Conservation (phyloP, 2,888 invertebrate genomes). For the Catocala sponsa region DNA sequence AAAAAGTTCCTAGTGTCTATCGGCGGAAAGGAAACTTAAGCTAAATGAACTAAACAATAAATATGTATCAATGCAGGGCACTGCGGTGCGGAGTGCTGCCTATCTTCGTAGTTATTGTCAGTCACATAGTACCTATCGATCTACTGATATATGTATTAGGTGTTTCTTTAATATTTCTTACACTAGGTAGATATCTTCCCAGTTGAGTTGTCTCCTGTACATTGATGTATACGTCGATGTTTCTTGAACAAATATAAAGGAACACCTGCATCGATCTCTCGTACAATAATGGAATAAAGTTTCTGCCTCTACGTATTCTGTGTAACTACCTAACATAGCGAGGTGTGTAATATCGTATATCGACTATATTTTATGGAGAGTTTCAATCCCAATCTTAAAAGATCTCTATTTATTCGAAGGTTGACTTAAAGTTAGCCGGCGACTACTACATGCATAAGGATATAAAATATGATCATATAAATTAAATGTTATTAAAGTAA, state of each 20-base stretch:
- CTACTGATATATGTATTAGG: slow-evolving; percentile 15
- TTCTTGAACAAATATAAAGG: slow-evolving; percentile 13
- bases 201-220: slow-evolving; percentile 20
- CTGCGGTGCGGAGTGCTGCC: not conserved
- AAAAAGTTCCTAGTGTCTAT: too few species aligned
- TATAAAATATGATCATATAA: slow-evolving; percentile 28
- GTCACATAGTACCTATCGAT: slow-evolving; percentile 29
- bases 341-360: slow-evolving; percentile 25
- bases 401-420: slow-evolving; percentile 37
- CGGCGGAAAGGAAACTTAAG: too few species aligned
- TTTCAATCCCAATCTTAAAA: slow-evolving; percentile 34
- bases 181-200: slow-evolving; percentile 19
- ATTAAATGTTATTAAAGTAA: slow-evolving; percentile 33
- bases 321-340: slow-evolving; percentile 22
- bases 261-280: slow-evolving; percentile 35
- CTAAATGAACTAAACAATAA: too few species aligned
- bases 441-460: slow-evolving; percentile 43
- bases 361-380: slow-evolving; percentile 35
- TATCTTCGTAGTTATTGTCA: slow-evolving; percentile 40
- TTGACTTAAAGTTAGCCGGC: slow-evolving; percentile 49
- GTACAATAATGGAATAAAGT: slow-evolving; percentile 40
- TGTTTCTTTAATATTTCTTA: slow-evolving; percentile 34
- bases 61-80: too few species aligned
- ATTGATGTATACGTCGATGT: slow-evolving; percentile 18
- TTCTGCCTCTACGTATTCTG: slow-evolving; percentile 23